Evolutionary conservation across 2,797 vertebrate genomes (phyloP).

Genomic region (Arremon aurantiirostris): DNA sequence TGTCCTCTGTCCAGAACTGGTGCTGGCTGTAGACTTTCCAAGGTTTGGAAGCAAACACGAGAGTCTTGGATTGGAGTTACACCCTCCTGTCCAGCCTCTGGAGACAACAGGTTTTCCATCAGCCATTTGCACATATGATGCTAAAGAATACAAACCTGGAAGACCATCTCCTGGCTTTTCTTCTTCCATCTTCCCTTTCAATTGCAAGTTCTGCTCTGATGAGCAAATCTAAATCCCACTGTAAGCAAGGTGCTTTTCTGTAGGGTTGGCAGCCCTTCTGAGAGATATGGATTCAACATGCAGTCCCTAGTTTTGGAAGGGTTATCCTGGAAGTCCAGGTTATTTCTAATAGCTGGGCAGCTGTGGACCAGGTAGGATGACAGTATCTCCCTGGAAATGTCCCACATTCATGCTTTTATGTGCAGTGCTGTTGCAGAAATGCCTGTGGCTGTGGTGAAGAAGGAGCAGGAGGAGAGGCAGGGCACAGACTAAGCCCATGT

Average conservation of each 20-base stretch:
- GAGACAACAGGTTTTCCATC: not conserved
- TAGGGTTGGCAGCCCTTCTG: not conserved
- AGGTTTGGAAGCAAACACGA: not conserved
- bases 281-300: not conserved
- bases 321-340: not conserved
- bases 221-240: not conserved
- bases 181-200: not conserved
- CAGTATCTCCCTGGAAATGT: not conserved
- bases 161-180: not conserved
- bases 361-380: not conserved
- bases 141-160: not conserved
- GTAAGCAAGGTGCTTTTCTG: not conserved
- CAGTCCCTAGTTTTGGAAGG: not conserved
- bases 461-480: not conserved
- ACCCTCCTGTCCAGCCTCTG: not conserved
- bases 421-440: not conserved
- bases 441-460: not conserved
- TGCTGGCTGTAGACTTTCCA: not conserved
- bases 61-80: not conserved
- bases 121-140: not conserved
- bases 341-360: not conserved
- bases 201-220: not conserved
- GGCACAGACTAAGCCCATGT: not conserved
- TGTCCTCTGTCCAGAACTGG: not conserved
- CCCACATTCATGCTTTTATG: not conserved